These are phyloP conservation scores for Paratilapia polleni DNA, from an alignment of 2,113 vertebrate genomes.

Conservation along the genomic window DNA sequence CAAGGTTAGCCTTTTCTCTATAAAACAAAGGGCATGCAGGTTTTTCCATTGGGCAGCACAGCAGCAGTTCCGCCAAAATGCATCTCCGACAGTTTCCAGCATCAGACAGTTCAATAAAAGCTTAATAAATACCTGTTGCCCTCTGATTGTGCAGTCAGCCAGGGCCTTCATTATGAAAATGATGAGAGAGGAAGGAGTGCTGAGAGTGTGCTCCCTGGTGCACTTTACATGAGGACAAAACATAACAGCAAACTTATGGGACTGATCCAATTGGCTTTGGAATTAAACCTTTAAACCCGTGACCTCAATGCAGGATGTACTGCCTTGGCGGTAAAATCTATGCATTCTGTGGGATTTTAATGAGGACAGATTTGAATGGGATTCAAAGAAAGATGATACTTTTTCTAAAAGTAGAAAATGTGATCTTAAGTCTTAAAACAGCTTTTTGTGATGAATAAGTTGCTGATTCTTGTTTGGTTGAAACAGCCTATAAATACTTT, in stretches of 20 bases:
- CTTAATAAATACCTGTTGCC: constrained; percentile 36
- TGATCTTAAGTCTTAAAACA: too few species aligned
- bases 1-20: constrained; percentile 41
- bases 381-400: background rate
- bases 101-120: constrained; percentile 47
- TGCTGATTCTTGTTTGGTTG: too few species aligned
- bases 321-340: background rate
- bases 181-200: background rate
- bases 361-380: background rate
- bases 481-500: background rate
- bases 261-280: background rate
- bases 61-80: constrained; percentile 13
- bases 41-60: constrained; percentile 19
- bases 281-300: background rate
- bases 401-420: background rate
- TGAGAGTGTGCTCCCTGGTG: constrained; percentile 38
- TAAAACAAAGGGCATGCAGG: constrained; percentile 11
- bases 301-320: background rate
- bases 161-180: constrained; percentile 50
- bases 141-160: constrained; percentile 25
- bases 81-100: constrained; percentile 9
- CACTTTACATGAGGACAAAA: constrained; percentile 38
- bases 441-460: too few species aligned
- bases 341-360: background rate
- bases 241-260: constrained; percentile 15